Evolutionary conservation across 1,140 invertebrate species (phyloP).

Genomic region (Lasaia peninsularis): DNA sequence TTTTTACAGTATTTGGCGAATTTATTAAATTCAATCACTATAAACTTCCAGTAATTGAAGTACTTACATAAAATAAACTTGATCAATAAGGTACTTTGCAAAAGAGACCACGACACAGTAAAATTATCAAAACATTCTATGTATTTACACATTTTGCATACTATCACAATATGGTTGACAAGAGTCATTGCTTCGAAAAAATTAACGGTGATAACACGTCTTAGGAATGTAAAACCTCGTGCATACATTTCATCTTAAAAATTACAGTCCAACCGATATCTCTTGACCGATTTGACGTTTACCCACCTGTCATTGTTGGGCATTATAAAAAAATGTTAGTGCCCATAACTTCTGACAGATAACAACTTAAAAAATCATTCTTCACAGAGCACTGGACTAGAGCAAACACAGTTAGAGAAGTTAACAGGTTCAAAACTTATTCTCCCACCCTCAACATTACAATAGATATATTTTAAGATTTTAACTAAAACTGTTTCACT

Average conservation of each 20-base stretch:
- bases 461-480: too few relatives aligned
- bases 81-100: constrained; percentile 58
- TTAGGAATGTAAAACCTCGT: constrained; percentile 8
- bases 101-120: constrained; percentile 53
- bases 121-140: constrained; percentile 46
- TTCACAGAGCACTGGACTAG: too few relatives aligned
- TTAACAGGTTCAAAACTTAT: too few relatives aligned
- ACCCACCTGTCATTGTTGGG: too few relatives aligned
- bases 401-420: too few relatives aligned
- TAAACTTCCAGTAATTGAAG: constrained; percentile 70
- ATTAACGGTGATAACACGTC: constrained; percentile 6
- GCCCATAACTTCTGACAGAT: too few relatives aligned
- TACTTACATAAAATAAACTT: constrained; percentile 66
- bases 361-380: too few relatives aligned
- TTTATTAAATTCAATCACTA: constrained; percentile 76
- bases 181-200: constrained; percentile 18
- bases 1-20: constrained; percentile 60
- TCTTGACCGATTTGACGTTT: not conserved
- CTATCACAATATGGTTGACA: constrained; percentile 51
- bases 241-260: not conserved
- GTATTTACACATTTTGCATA: constrained; percentile 35
- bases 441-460: too few relatives aligned
- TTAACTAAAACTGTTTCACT: too few relatives aligned
- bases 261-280: not conserved
- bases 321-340: too few relatives aligned